A percentile compares a stretch with the other conserved stretches of the same genome.
Evolutionary conservation across 1,140 invertebrate species (phyloP).

Genomic region (Brachionus calyciflorus): DNA sequence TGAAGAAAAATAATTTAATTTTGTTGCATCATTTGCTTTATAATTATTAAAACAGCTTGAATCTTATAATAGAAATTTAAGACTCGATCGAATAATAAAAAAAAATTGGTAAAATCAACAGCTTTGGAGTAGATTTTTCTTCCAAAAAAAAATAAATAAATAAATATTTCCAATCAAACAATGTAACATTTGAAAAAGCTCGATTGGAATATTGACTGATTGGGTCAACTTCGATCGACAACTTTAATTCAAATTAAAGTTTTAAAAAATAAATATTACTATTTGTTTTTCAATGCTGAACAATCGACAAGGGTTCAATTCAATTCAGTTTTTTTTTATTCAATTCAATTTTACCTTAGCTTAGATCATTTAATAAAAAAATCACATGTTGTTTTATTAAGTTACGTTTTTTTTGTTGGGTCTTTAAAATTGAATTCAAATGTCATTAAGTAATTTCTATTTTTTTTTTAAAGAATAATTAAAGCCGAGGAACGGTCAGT

Average conservation of each 20-base stretch:
- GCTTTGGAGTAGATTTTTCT: too few species aligned
- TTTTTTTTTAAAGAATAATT: too few species aligned
- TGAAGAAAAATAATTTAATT: not conserved
- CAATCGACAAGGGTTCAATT: conserved; percentile 32
- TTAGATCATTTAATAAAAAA: not conserved
- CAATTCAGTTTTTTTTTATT: not conserved
- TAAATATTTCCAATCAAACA: too few species aligned
- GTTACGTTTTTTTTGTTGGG: too few species aligned
- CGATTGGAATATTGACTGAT: conserved; percentile 17
- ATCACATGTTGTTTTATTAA: conserved; percentile 32
- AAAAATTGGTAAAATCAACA: too few species aligned
- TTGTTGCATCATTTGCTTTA: conserved; percentile 10
- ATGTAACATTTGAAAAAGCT: conserved; percentile 6
- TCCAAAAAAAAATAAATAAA: too few species aligned
- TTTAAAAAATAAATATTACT: not conserved
- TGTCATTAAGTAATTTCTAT: conserved; percentile 37
- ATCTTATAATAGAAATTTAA: too few species aligned
- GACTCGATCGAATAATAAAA: too few species aligned
- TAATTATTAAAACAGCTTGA: conserved; percentile 18
- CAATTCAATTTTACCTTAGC: conserved; percentile 1
- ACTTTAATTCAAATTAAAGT: conserved; percentile 25
- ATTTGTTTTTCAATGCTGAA: not conserved
- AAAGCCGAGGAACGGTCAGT: conserved; percentile 17
- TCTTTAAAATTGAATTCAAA: too few species aligned
- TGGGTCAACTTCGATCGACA: not conserved